Evolutionary conservation across 2,113 vertebrate genomes (phyloP).

Genomic region (Notarius quadriscutis): DNA sequence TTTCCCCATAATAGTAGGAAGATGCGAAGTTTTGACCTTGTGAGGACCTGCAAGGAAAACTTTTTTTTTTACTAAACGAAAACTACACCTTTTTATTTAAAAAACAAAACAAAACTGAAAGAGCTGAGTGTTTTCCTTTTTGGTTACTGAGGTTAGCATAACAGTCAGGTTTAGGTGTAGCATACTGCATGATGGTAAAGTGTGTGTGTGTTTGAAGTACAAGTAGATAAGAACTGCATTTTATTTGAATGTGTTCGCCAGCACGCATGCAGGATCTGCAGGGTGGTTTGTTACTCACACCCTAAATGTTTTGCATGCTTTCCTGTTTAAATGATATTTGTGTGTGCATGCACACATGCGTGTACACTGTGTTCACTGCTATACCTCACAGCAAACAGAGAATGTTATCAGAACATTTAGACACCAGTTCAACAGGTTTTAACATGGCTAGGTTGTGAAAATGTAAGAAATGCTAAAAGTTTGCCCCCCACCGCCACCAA

Average conservation of each 20-base stretch:
- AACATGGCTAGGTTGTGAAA: no score
- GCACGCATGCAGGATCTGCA: not conserved
- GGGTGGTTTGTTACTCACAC: slow-evolving; percentile 6
- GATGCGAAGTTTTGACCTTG: not conserved
- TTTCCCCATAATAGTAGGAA: not conserved
- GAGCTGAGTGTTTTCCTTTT: not conserved
- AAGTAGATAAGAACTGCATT: not conserved
- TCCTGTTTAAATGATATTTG: not conserved
- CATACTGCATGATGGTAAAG: not conserved
- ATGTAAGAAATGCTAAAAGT: not conserved
- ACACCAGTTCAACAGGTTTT: not conserved
- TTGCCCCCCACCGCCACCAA: no score
- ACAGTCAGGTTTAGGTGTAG: not conserved
- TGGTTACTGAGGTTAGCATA: not conserved
- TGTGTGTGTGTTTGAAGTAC: not conserved
- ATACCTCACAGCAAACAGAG: not conserved
- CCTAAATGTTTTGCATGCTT: slow-evolving; percentile 18
- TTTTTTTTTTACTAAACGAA: not conserved
- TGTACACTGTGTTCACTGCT: not conserved
- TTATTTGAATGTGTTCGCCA: not conserved
- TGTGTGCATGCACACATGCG: no score
- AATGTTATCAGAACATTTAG: not conserved
- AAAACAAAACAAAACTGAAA: not conserved
- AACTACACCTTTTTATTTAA: not conserved
- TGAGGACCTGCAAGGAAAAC: not conserved